Evolutionary conservation across 2,797 vertebrate species (phyloP), one percentile per base, ranked within the genome.

Genomic region (Myiotriccus ornatus): DNA sequence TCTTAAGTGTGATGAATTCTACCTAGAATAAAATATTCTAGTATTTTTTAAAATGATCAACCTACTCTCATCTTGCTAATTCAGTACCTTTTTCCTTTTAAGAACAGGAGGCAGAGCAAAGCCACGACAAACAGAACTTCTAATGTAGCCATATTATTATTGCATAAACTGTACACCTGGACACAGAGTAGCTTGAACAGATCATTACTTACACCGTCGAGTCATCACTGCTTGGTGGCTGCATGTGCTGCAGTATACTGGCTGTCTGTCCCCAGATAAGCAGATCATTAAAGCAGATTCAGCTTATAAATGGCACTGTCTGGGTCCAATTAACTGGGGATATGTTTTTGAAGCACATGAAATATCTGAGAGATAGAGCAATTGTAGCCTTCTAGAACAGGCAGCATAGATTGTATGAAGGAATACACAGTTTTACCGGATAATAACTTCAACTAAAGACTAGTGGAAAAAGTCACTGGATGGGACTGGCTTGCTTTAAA

Each of bases 381-480:
- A 62, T 28, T 23, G 28, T 17, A 82, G 53, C 24, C 80, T 82
- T 78, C 53, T 76, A 85, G 49, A 20, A 84, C 4, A 27, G 17
- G n/a, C 32, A 53, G 37, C 57, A 53, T 8, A 75, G 56, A 77
- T 12, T 28, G 20, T 39, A 43, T 4, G 24, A 85, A 56, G 21
- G 55, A 41, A 89, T 55, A 43, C 49, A 78, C 41, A 78, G 59
- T 90, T 89, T 41, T 59, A 89, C 30, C 69, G 47, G 82, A 60
- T 76, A 77, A 21, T 22, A 79, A 56, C 47, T 39, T 63, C 14
- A 70, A 37, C 27, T 83, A 78, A 81, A 84, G 76, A 53, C 75
- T 89, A 91, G 93, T 34, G 76, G 78, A 92, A 97, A 97, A 96
- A 91, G 59, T 13, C 65, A 87, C 55, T 70, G 60, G 43, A 76